These are phyloP conservation scores for Canis aureus DNA, from an alignment of 2,113 vertebrate genomes.

Conservation along the genomic window DNA sequence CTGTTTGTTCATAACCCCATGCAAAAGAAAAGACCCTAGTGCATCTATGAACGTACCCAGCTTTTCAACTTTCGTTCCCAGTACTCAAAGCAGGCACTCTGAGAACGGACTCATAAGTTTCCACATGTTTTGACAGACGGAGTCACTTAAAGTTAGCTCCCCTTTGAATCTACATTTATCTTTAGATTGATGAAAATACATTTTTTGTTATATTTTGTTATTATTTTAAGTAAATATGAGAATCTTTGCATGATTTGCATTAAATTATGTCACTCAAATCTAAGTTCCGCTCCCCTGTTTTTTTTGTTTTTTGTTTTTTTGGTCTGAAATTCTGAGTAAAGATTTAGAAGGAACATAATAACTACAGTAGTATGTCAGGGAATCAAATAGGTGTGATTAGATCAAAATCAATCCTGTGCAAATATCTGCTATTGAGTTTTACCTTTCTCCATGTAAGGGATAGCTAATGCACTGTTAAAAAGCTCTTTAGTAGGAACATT, in stretches of 20 bases:
- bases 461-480: conserved; percentile 65
- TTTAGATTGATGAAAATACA: conserved; percentile 53
- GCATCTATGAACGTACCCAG: not conserved
- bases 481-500: conserved; percentile 58
- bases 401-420: conserved; percentile 54
- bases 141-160: conserved; percentile 1
- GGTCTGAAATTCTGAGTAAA: conserved; percentile 35
- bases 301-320: not conserved
- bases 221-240: conserved; percentile 55
- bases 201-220: conserved; percentile 56
- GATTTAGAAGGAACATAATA: not conserved
- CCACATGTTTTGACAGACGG: conserved; percentile 13
- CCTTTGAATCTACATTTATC: not conserved
- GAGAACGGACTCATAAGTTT: conserved; percentile 58
- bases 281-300: not conserved
- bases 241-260: conserved; percentile 33
- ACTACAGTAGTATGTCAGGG: not conserved
- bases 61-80: conserved; percentile 60
- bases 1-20: conserved; percentile 66
- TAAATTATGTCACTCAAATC: conserved; percentile 17
- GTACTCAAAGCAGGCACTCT: conserved; percentile 33
- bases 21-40: conserved; percentile 38
- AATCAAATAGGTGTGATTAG: conserved; percentile 51
- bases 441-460: conserved; percentile 41
- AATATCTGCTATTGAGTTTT: conserved; percentile 50